phyloP scores from a whole-genome alignment of 2,797 vertebrate genomes.

The Vespertilio murinus region DNA sequence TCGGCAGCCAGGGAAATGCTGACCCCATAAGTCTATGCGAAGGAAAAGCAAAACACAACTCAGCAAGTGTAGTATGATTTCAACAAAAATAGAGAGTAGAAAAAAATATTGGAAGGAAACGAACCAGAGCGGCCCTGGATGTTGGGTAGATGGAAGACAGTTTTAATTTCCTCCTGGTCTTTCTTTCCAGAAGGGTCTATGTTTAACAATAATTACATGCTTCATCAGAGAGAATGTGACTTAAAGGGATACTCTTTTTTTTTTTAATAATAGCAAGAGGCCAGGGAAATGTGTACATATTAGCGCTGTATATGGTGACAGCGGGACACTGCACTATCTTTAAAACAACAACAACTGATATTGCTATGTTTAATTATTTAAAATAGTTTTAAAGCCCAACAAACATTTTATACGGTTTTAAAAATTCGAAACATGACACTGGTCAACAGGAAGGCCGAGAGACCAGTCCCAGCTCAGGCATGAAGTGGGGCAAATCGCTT shows the following conservation, averaged over 20 bases:
- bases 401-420: neutral
- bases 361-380: neutral
- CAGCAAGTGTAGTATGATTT: rapidly evolving
- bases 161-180: neutral
- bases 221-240: neutral
- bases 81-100: neutral
- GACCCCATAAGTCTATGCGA: neutral
- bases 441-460: neutral
- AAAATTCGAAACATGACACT: neutral
- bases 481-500: neutral
- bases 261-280: neutral
- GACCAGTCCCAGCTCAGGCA: neutral
- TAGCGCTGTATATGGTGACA: neutral
- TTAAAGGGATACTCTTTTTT: neutral
- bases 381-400: neutral
- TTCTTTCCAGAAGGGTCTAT: neutral
- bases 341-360: neutral
- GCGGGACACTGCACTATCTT: too few relatives aligned
- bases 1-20: neutral
- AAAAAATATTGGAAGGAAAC: neutral
- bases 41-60: neutral
- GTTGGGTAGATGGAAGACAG: neutral
- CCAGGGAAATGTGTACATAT: neutral
- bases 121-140: neutral
- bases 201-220: neutral